These are phyloP conservation scores for Ovis canadensis DNA, from an alignment of 2,113 vertebrate genomes.

Conservation along the genomic window DNA sequence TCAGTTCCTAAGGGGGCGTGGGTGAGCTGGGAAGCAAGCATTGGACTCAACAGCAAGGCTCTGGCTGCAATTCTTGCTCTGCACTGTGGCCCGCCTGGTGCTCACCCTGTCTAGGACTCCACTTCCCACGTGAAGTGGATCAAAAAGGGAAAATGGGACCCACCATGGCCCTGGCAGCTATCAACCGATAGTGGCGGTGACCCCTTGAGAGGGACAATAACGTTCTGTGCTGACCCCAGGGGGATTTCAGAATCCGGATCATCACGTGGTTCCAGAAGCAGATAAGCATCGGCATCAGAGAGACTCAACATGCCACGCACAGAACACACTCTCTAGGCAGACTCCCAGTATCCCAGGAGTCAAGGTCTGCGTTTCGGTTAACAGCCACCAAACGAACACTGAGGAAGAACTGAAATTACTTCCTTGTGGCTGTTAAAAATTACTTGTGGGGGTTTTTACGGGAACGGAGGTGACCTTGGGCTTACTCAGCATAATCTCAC, in stretches of 20 bases:
- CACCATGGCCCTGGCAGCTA: background rate
- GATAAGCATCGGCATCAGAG: rapidly evolving
- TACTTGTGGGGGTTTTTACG: background rate
- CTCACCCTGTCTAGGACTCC: background rate
- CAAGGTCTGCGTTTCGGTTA: background rate
- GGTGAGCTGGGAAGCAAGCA: background rate
- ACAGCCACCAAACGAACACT: rapidly evolving
- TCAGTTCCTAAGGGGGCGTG: background rate
- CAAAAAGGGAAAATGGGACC: background rate
- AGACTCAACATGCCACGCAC: background rate
- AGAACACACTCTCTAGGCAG: background rate
- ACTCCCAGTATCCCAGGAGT: background rate
- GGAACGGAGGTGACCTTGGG: background rate
- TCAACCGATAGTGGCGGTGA: rapidly evolving
- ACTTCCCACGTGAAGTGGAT: too few species aligned
- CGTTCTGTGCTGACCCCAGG: background rate
- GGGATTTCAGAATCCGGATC: background rate
- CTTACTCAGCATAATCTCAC: background rate
- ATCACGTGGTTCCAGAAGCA: background rate
- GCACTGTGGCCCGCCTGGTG: background rate
- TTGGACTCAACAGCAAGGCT: background rate
- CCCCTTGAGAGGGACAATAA: background rate
- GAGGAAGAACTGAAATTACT: background rate
- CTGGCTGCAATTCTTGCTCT: background rate
- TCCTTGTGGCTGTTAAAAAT: background rate